A percentile compares a stretch with the other conserved stretches of the same genome.
Conservation (phyloP, 53 echinoderm and acorn worm species). For the Astropecten irregularis region DNA sequence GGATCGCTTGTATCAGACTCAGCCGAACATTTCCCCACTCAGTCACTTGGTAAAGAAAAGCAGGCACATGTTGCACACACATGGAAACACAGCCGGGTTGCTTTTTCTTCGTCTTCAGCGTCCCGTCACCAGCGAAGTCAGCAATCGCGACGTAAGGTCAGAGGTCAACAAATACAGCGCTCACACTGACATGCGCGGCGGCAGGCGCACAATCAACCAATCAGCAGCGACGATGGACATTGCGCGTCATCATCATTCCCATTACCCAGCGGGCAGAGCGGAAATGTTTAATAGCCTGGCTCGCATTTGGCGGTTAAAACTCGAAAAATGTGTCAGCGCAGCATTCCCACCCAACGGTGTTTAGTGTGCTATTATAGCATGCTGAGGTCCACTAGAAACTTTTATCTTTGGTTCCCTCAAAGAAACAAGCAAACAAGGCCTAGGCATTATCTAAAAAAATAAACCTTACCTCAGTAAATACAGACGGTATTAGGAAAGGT, state of each 20-base stretch:
- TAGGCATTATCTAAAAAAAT: no score
- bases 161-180: neutral
- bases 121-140: slow-evolving; percentile 46
- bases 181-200: neutral
- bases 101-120: neutral
- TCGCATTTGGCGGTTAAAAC: slow-evolving; percentile 12
- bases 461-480: no score
- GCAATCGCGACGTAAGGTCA: slow-evolving; percentile 41
- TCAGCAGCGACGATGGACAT: slow-evolving; percentile 21
- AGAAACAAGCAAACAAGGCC: no score
- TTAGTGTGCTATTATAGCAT: neutral
- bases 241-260: slow-evolving; percentile 33
- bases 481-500: no score
- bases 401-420: no score
- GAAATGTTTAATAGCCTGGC: slow-evolving; percentile 43
- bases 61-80: slow-evolving; percentile 41
- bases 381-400: no score
- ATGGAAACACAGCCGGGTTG: slow-evolving; percentile 32
- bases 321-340: slow-evolving; percentile 10
- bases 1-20: neutral
- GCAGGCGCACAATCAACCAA: slow-evolving; percentile 25
- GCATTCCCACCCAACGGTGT: neutral
- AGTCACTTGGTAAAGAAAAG: neutral
- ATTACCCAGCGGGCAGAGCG: slow-evolving; percentile 39
- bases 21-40: neutral